A percentile compares a stretch with the other conserved stretches of the same genome.
Conservation (phyloP, 1,140 invertebrate genomes). For the Asbolus verrucosus region DNA sequence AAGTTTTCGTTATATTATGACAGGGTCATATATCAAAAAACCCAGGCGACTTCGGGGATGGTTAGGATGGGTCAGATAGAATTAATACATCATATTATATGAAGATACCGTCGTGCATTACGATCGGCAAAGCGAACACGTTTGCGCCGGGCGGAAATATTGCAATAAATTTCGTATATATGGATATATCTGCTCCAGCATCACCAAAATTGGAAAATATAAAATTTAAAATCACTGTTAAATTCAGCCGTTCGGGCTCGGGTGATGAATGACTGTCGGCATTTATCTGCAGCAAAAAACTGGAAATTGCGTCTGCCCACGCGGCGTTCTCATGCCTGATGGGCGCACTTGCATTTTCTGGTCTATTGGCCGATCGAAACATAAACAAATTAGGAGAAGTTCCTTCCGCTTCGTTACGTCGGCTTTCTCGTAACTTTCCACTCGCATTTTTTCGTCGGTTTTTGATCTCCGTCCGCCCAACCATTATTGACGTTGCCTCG, state of each 20-base stretch:
- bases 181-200: slow-evolving; percentile 10
- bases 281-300: too few species aligned
- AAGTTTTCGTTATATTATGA: background rate
- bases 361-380: too few species aligned
- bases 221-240: slow-evolving; percentile 38
- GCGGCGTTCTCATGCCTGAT: too few species aligned
- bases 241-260: background rate
- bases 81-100: slow-evolving; percentile 43
- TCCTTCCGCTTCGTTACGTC: too few species aligned
- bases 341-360: too few species aligned
- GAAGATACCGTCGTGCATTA: slow-evolving; percentile 39
- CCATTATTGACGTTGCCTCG: too few species aligned
- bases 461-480: too few species aligned
- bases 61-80: slow-evolving; percentile 23
- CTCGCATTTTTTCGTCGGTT: too few species aligned
- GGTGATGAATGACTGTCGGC: slow-evolving; percentile 9
- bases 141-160: slow-evolving; percentile 40
- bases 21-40: slow-evolving; percentile 27
- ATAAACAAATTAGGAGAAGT: too few species aligned
- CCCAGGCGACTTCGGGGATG: background rate
- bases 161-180: slow-evolving; percentile 39
- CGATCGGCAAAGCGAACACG: slow-evolving; percentile 33
- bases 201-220: slow-evolving; percentile 42
- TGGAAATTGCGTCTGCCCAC: too few species aligned
- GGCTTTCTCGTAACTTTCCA: too few species aligned